Conservation (phyloP, 2,888 invertebrate species). For the Pseudococcus viburni region DNA sequence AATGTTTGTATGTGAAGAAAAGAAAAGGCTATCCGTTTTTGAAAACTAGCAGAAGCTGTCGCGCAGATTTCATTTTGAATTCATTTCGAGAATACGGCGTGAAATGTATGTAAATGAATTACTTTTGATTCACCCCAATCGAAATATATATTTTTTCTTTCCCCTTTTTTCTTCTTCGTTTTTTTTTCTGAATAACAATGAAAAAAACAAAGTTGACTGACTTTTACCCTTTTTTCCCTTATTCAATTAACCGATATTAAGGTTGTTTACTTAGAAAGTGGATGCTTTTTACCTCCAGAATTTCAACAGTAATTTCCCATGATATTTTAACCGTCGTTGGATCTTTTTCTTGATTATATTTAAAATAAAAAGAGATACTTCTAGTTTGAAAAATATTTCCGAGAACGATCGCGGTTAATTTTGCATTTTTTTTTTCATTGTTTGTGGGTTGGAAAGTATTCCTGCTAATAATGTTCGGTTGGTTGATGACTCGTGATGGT, state of each 20-base stretch:
- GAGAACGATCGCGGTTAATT: background rate
- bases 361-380: slow-evolving; percentile 45
- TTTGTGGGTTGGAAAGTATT: background rate
- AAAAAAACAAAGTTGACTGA: slow-evolving; percentile 66
- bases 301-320: slow-evolving; percentile 65
- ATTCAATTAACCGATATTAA: slow-evolving; percentile 66
- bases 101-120: slow-evolving; percentile 67
- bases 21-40: slow-evolving; percentile 63
- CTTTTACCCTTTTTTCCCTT: slow-evolving; percentile 65
- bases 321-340: slow-evolving; percentile 58
- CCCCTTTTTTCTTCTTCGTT: slow-evolving; percentile 17
- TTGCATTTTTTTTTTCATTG: background rate
- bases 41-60: slow-evolving; percentile 66
- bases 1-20: slow-evolving; percentile 23
- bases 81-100: slow-evolving; percentile 67
- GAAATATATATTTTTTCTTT: slow-evolving; percentile 61
- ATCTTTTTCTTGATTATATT: slow-evolving; percentile 62
- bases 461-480: background rate
- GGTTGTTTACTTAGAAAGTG: slow-evolving; percentile 64
- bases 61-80: slow-evolving; percentile 66
- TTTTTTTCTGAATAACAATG: slow-evolving; percentile 64
- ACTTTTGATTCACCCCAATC: slow-evolving; percentile 66
- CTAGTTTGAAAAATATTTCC: slow-evolving; percentile 28
- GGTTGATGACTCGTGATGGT: background rate
- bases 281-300: slow-evolving; percentile 61